Evolutionary conservation across 2,888 invertebrate species (phyloP), one percentile per base, ranked within the genome.

Genomic region (Phragmatobia fuliginosa): DNA sequence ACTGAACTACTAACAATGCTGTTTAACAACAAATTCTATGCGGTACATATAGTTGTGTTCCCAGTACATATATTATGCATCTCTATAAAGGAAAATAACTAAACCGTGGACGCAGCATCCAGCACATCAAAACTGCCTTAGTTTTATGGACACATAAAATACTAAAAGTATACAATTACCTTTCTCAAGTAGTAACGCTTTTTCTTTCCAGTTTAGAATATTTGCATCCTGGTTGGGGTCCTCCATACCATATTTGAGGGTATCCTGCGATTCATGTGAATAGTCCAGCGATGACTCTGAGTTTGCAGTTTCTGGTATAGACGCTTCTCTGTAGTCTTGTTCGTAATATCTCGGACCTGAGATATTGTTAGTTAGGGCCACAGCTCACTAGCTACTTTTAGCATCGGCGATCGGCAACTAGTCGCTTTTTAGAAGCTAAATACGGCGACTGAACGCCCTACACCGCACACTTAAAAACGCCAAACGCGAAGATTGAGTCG

Each of bases 141-240:
- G 25, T 11, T 52, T 52, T 52, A 52, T 1, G 5, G 5, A 1
- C 52, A 52, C 11, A 11, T 10, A 1, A 25, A 36, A n/a, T n/a
- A n/a, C n/a, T n/a, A n/a, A n/a, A n/a, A n/a, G n/a, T n/a, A n/a
- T n/a, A n/a, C n/a, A n/a, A 25, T 58, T 69, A 96, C 96, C 96
- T 94, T 96, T 96, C 87, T 96, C 96, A 72, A 96, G 92, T 87
- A 96, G 96, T 79, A 96, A 78, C 1, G 96, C 96, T 62, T 96
- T 91, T 75, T 96, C 96, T 80, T 96, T 96, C 96, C 96, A 96
- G 52, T 94, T 93, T 38, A 86, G 70, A 14, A 85, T 74, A 31
- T 68, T 72, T n/a, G 80, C 66, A 4, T 92, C 92, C 10, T 90
- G 88, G 21, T 82, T 87, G 21, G 79, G 78, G 10, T 88, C 88